These are phyloP conservation scores for Sinotaia quadrata DNA, from an alignment of 2,888 invertebrate species.

Conservation along the genomic window DNA sequence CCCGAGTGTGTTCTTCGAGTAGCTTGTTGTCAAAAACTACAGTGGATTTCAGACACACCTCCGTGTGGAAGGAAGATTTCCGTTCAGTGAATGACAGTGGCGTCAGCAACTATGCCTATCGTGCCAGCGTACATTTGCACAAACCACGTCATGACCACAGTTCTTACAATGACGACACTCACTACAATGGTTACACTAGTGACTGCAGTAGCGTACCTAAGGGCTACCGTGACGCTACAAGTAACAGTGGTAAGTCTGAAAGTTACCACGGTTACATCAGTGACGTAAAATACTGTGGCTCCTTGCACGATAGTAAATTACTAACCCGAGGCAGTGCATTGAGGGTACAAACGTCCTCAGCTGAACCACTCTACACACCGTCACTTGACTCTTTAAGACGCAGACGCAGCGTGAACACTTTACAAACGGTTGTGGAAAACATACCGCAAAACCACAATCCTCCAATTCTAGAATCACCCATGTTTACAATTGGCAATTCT, in stretches of 20 bases:
- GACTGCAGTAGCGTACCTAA: constrained; percentile 20
- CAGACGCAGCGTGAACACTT: constrained; percentile 10
- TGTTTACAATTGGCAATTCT: too few relatives aligned
- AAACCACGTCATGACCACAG: background rate
- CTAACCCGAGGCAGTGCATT: constrained; percentile 8
- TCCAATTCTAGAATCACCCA: too few relatives aligned
- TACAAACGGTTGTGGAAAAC: constrained; percentile 22
- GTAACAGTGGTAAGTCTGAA: background rate
- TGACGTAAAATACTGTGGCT: background rate
- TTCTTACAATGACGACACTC: constrained; percentile 3
- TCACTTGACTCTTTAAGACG: too few relatives aligned
- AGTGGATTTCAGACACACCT: background rate
- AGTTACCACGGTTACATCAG: constrained; percentile 12
- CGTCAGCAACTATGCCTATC: background rate
- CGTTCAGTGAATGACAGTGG: background rate
- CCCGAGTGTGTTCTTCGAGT: constrained; percentile 17
- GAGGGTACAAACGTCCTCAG: background rate
- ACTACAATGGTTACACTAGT: constrained; percentile 20
- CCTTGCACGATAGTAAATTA: background rate
- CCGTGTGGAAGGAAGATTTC: constrained; percentile 37
- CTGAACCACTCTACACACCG: background rate
- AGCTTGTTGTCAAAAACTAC: constrained; percentile 10
- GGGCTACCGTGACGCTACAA: background rate
- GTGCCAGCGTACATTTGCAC: background rate
- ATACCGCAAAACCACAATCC: background rate